Evolutionary conservation across 2,113 vertebrate genomes (phyloP).

Genomic region (Trichechus manatus): DNA sequence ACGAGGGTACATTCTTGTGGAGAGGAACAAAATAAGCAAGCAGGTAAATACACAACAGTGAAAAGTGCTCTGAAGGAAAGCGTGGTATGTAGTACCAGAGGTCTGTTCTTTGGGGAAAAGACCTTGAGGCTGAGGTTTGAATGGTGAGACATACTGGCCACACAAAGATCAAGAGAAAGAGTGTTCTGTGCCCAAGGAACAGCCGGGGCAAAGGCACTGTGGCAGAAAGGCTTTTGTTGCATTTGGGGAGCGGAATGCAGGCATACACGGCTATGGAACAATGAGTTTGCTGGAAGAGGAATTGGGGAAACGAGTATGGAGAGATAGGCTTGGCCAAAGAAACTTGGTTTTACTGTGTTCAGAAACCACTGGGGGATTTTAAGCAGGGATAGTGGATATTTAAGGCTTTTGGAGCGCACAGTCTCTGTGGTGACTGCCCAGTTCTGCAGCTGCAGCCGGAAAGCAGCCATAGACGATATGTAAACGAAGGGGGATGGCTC

Average conservation of each 20-base stretch:
- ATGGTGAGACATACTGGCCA: neutral
- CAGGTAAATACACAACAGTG: fast-evolving
- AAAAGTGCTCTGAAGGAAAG: neutral
- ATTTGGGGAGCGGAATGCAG: neutral
- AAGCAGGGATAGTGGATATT: neutral
- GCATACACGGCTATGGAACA: neutral
- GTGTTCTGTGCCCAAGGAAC: neutral
- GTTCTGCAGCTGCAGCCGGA: neutral
- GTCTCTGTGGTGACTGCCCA: neutral
- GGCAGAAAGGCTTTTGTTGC: neutral
- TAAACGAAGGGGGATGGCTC: neutral
- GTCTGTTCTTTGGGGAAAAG: neutral
- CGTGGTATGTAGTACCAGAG: neutral
- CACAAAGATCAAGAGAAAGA: neutral
- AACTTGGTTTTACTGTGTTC: neutral
- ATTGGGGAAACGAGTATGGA: too few species aligned
- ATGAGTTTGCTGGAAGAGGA: neutral
- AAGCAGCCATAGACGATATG: neutral
- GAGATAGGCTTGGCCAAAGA: neutral
- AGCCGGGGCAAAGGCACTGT: neutral
- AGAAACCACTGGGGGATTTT: neutral
- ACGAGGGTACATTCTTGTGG: neutral
- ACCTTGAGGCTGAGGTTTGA: neutral
- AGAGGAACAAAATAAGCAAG: neutral
- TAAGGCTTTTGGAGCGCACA: neutral